Conservation (phyloP, 2,888 invertebrate genomes). For the Acleris sparsana region DNA sequence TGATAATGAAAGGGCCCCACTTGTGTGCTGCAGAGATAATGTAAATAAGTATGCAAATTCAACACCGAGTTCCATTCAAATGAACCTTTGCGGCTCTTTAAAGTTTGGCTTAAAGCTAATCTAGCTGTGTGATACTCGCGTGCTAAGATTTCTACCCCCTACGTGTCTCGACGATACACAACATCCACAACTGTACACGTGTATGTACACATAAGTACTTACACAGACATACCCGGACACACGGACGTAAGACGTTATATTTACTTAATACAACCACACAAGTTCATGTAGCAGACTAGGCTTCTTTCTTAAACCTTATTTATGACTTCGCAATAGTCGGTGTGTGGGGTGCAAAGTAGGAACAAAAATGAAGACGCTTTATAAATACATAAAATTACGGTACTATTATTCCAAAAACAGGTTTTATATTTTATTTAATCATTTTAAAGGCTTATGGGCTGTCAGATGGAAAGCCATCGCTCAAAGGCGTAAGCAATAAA, state of each 20-base stretch:
- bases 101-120: slow-evolving; percentile 73
- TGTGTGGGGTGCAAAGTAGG: slow-evolving; percentile 14
- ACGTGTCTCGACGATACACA: slow-evolving; percentile 31
- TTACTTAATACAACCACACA: slow-evolving; percentile 64
- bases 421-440: not conserved
- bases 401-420: not conserved
- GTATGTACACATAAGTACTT: not conserved
- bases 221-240: not conserved
- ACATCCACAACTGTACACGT: not conserved
- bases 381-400: not conserved
- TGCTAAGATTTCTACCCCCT: slow-evolving; percentile 50
- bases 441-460: too few species aligned
- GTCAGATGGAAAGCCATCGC: too few species aligned
- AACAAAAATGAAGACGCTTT: slow-evolving; percentile 37
- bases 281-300: slow-evolving; percentile 58
- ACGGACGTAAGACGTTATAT: slow-evolving; percentile 48
- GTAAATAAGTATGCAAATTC: slow-evolving; percentile 83
- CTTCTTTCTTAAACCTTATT: slow-evolving; percentile 61
- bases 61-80: slow-evolving; percentile 78
- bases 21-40: slow-evolving; percentile 83
- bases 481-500: too few species aligned
- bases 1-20: slow-evolving; percentile 81
- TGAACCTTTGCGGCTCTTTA: slow-evolving; percentile 78
- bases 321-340: slow-evolving; percentile 49
- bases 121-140: slow-evolving; percentile 55